Percentiles rank a stretch among this genome's conserved stretches.
phyloP scores from a whole-genome alignment of 2,888 invertebrate genomes.

The Polydrusus tereticollis region DNA sequence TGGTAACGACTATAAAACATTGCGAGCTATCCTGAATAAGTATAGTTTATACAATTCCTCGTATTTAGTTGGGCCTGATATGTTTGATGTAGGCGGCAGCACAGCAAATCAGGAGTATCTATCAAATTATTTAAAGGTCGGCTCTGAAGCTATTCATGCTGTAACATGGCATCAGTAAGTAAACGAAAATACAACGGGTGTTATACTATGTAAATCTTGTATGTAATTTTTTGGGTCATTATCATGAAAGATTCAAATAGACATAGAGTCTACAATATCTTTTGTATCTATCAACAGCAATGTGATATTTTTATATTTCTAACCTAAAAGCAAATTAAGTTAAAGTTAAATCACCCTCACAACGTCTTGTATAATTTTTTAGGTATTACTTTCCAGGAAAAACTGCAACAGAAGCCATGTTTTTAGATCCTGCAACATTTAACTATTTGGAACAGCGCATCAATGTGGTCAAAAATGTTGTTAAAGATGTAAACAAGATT shows the following conservation, averaged over 20 bases:
- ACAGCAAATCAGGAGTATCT: conserved; percentile 71
- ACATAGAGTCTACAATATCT: too few species aligned
- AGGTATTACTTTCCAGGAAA: conserved; percentile 77
- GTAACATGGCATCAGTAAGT: conserved; percentile 80
- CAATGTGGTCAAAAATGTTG: conserved; percentile 69
- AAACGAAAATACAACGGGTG: neutral
- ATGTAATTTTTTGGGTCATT: too few species aligned
- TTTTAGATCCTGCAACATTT: conserved; percentile 75
- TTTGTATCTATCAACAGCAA: too few species aligned
- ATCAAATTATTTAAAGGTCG: conserved; percentile 70
- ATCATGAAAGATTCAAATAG: too few species aligned
- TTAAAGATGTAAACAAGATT: conserved; percentile 65
- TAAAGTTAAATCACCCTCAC: too few species aligned
- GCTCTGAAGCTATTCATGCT: conserved; percentile 70
- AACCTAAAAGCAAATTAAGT: neutral
- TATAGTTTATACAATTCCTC: conserved; percentile 70
- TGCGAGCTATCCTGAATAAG: conserved; percentile 71
- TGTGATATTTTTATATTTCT: too few species aligned
- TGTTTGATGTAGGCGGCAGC: conserved; percentile 76
- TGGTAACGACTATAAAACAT: conserved; percentile 73
- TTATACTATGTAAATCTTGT: too few species aligned
- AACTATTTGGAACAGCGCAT: conserved; percentile 74
- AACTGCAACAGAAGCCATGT: conserved; percentile 73
- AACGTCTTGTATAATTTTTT: conserved; percentile 51
- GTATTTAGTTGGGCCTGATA: conserved; percentile 78